Evolutionary conservation across 2,888 invertebrate species (phyloP), one percentile per base, ranked within the genome.

Genomic region (Mesodorylaimus sp.): DNA sequence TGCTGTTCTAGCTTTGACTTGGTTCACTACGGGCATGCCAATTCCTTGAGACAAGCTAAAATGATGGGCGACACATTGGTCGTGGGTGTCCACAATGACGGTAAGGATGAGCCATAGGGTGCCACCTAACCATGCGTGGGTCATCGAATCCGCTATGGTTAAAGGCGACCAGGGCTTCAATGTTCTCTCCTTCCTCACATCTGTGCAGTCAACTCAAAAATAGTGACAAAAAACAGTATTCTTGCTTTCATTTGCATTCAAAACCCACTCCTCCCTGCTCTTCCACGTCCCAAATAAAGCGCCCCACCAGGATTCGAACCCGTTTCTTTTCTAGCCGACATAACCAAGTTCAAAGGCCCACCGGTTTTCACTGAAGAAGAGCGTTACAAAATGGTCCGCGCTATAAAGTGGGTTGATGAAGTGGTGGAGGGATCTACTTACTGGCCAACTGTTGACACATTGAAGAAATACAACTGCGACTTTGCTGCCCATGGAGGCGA

Each of bases 371-470:
- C 54, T 2, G 48, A 51, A 50, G 48, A 51, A 26, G 55, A 55
- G 27, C 51, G 55, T 2, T 56, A 56, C 44, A 55, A 55, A 46
- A 51, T 56, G 48, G 48, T 57, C 2, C 36, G 49, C 7, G 50
- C 49, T 7, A 48, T 55, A 7, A 51, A 51, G 47, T 55, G 55
- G 55, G 55, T 55, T 13, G 55, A 56, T 29, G 47, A 57, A 29
- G 56, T 55, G 25, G 45, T 52, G 2, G 51, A 48, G 32, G 48
- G 47, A 10, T 51, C 51, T 21, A 51, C 51, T 16, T 51, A 51
- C 27, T 51, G 44, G 43, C 51, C 51, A 24, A 51, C 32, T 5
- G 41, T 26, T 1, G 51, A 51, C 2, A 51, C 51, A 10, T 44
- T 51, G 2, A 10, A 23, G 13, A 25, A 49, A 43, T n/a, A 48